phyloP scores from a whole-genome alignment of 2,888 invertebrate genomes.

The Monopis laevigella region DNA sequence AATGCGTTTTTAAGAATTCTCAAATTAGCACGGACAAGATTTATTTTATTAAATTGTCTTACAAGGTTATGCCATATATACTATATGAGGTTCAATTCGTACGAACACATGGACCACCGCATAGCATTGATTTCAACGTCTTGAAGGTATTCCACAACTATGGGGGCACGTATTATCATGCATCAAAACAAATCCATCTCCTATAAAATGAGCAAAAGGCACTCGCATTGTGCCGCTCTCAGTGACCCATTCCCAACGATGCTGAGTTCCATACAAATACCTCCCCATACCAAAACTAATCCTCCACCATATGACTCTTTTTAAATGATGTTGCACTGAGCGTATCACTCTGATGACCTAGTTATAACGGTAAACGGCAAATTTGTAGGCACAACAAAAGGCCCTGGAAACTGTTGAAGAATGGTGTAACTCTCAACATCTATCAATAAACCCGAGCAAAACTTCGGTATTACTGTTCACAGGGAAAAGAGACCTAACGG shows the following conservation, averaged over 20 bases:
- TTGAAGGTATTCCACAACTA: slow-evolving; percentile 1
- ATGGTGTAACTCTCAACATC: no score
- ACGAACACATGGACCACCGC: background rate
- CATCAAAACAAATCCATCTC: slow-evolving; percentile 3
- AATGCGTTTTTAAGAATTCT: background rate
- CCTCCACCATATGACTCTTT: background rate
- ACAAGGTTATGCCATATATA: background rate
- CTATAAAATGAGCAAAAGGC: slow-evolving; percentile 2
- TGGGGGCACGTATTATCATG: slow-evolving; percentile 1
- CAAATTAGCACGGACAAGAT: background rate
- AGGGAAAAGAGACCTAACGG: no score
- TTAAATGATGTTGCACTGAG: slow-evolving; percentile 1
- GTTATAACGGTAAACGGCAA: no score
- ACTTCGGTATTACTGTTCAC: no score
- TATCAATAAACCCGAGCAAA: no score
- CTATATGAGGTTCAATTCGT: background rate
- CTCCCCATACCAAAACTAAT: slow-evolving; percentile 1
- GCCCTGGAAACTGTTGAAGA: no score
- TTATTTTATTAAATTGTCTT: background rate
- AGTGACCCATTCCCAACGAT: background rate
- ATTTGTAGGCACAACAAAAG: no score
- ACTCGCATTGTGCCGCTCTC: background rate
- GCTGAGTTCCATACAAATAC: background rate
- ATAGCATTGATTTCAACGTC: slow-evolving; percentile 3
- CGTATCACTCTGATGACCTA: no score